Base-by-base conservation (phyloP, 1,140 invertebrate species). In the Aradophagus sp. region DNA sequence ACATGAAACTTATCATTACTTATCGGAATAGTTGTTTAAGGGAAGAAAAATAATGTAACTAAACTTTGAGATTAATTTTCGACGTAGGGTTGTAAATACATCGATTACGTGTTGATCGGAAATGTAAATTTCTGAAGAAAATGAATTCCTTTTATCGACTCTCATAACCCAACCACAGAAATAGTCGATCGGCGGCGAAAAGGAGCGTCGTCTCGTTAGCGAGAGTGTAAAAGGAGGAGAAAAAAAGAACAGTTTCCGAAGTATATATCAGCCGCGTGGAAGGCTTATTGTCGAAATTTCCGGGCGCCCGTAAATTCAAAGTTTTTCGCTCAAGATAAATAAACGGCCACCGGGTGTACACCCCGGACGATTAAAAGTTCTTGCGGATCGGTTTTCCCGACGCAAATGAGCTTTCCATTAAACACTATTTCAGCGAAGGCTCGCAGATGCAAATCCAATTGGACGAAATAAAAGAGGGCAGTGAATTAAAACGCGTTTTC, bases 401-500 rank as follows among this genome's bases (percentile, higher is more conserved):
- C 48, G 67, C 59, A 59, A 71, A 71, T 65, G 59, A 65, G 59
- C 67, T 65, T 65, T 71, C 58, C 59, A 65, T 71, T 71, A 63
- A 63, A 47, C 34, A 65, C 55, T 50, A 50, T 69, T 62, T 34
- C 50, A 62, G 42, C 44, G 44, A 50, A 42, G 42, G 44, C 56
- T 69, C 42, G 62, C 52, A 58, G 45, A 58, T 66, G 52, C 53
- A 67, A 67, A 71, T 71, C 67, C 67, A 65, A 71, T 71, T 63
- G 59, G 47, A 35, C 44, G 36, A 55, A 58, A 62, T 42, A 56
- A 61, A 69, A 69, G 50, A 62, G n/a, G n/a, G 47, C 59, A 53
- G 59, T 63, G 44, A 66, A 66, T 56, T 66, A 56, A 66, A 66
- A 58, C 50, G 34, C 50, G 50, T 66, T 66, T 44, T 29, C 42